These are phyloP conservation scores for Candidula unifasciata DNA, from an alignment of 2,888 invertebrate genomes.

Conservation along the genomic window DNA sequence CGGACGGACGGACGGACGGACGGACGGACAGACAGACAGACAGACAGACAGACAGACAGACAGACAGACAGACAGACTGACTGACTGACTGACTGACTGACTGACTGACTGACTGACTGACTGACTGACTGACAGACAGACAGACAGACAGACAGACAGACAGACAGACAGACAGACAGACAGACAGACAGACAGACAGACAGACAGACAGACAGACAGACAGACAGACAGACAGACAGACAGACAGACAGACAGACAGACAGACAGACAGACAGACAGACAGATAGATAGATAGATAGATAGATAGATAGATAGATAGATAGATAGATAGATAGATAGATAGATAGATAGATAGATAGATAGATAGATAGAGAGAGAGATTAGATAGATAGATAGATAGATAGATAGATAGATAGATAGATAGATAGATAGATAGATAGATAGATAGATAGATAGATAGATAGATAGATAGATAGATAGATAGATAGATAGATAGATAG, in stretches of 20 bases:
- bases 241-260: constrained; percentile 32
- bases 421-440: constrained; percentile 23
- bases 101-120: constrained; percentile 7
- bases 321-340: not conserved
- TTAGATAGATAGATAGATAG: constrained; percentile 29
- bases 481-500: no score
- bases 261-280: constrained; percentile 24
- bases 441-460: constrained; percentile 23
- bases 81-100: not conserved
- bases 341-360: constrained; percentile 25
- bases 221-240: constrained; percentile 34
- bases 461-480: no score
- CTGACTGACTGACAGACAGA: constrained; percentile 25
- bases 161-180: constrained; percentile 26
- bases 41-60: constrained; percentile 26
- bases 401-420: constrained; percentile 16
- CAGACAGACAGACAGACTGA: constrained; percentile 22
- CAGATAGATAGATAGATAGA: constrained; percentile 27
- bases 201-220: constrained; percentile 34
- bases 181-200: constrained; percentile 37
- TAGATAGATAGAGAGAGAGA: no score
- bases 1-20: not conserved
- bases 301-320: not conserved
- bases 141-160: constrained; percentile 33
- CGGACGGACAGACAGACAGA: constrained; percentile 14